A percentile compares a stretch with the other conserved stretches of the same genome.
Conservation (phyloP, 2,797 vertebrate species). For the Etheostoma nigrum region DNA sequence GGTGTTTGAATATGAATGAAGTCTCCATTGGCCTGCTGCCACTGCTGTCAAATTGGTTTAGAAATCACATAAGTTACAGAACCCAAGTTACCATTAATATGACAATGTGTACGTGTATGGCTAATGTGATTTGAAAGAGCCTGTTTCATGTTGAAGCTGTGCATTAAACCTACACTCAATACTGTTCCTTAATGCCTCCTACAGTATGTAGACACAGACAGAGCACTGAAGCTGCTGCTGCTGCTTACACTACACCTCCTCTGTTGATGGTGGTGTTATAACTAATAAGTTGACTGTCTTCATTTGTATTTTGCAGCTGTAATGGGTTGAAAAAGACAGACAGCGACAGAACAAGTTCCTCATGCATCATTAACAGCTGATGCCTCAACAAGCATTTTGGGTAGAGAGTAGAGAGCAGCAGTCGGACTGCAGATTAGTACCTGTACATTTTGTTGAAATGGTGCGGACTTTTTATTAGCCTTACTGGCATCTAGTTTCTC, state of each 20-base stretch:
- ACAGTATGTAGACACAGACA: background rate
- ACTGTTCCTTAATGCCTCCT: background rate
- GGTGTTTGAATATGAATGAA: conserved; percentile 57
- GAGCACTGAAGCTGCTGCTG: background rate
- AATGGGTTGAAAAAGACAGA: conserved; percentile 1
- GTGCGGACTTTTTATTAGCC: conserved; percentile 46
- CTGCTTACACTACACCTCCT: background rate
- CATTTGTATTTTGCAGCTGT: conserved; percentile 23
- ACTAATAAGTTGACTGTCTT: background rate
- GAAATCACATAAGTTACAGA: conserved; percentile 26
- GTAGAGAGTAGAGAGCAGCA: conserved; percentile 22
- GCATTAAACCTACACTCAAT: background rate
- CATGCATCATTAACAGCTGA: conserved; percentile 34
- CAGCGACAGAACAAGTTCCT: background rate
- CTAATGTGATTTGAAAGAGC: conserved; percentile 8
- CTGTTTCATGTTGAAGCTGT: background rate
- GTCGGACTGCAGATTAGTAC: conserved; percentile 44
- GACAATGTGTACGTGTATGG: background rate
- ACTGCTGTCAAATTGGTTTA: conserved; percentile 55
- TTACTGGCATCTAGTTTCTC: conserved; percentile 27
- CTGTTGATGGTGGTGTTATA: background rate
- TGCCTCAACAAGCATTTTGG: conserved; percentile 10
- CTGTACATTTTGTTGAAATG: conserved; percentile 44
- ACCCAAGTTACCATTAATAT: conserved; percentile 22
- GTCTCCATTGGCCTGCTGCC: conserved; percentile 43